phyloP scores from a whole-genome alignment of 2,888 invertebrate species.

The Zaprionus bogoriensis region DNA sequence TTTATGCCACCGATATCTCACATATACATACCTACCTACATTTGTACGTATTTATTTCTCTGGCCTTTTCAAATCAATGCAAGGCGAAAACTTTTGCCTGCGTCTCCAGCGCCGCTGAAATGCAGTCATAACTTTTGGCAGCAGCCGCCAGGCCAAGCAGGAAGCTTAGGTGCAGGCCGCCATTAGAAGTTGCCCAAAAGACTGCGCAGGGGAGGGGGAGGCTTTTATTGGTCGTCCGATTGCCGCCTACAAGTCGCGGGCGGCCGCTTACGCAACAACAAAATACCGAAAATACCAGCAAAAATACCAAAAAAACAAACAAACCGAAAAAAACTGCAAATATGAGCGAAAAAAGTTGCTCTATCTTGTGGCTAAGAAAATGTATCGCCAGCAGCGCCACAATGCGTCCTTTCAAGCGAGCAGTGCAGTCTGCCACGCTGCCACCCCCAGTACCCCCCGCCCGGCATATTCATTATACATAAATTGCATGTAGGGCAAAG shows the following conservation, averaged over 20 bases:
- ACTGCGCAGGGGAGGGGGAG: not conserved
- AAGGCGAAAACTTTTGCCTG: slow-evolving; percentile 60
- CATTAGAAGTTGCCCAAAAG: slow-evolving; percentile 43
- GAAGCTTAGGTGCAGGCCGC: slow-evolving; percentile 62
- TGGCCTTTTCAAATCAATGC: slow-evolving; percentile 70
- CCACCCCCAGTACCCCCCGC: not conserved
- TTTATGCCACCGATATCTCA: slow-evolving; percentile 1
- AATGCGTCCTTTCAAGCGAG: slow-evolving; percentile 78
- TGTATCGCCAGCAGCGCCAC: slow-evolving; percentile 70
- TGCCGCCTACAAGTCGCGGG: slow-evolving; percentile 55
- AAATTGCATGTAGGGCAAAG: slow-evolving; percentile 65
- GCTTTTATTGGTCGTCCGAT: slow-evolving; percentile 42
- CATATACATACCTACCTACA: slow-evolving; percentile 16
- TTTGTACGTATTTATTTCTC: slow-evolving; percentile 36
- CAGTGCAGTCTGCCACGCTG: slow-evolving; percentile 53
- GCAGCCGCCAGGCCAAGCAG: slow-evolving; percentile 45
- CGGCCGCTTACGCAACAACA: slow-evolving; percentile 45
- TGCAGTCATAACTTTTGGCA: slow-evolving; percentile 78
- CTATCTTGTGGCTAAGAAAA: slow-evolving; percentile 62
- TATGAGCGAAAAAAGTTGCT: slow-evolving; percentile 48
- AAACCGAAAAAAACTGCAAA: slow-evolving; percentile 7
- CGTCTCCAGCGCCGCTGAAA: slow-evolving; percentile 50
- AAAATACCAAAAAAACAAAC: not conserved
- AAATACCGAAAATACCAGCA: not conserved
- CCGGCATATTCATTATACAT: slow-evolving; percentile 63